These are phyloP conservation scores for Prionchulus punctatus DNA, from an alignment of 2,888 invertebrate genomes.

Conservation along the genomic window DNA sequence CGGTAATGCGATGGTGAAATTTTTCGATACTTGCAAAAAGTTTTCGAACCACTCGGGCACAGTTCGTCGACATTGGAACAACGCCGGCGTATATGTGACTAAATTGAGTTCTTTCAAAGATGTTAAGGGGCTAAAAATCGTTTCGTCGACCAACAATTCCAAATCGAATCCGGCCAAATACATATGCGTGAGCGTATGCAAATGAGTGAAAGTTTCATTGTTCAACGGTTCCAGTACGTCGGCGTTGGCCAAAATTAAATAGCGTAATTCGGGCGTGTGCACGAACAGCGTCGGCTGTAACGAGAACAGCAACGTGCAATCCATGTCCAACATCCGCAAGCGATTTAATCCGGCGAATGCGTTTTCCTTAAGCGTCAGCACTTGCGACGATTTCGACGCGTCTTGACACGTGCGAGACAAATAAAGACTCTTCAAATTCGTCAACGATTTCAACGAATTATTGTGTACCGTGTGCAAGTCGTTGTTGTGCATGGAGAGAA, in stretches of 20 bases:
- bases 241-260: background rate
- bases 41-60: background rate
- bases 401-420: background rate
- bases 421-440: background rate
- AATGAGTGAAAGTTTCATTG: background rate
- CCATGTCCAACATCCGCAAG: background rate
- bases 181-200: background rate
- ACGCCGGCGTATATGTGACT: background rate
- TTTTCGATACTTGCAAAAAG: background rate
- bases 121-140: background rate
- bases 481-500: background rate
- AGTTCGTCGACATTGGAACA: background rate
- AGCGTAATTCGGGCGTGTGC: background rate
- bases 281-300: background rate
- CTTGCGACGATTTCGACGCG: background rate
- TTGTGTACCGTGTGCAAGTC: background rate
- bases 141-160: background rate
- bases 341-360: background rate
- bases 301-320: background rate
- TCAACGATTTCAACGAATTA: background rate
- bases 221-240: background rate
- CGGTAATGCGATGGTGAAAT: background rate
- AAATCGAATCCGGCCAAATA: slow-evolving; percentile 2
- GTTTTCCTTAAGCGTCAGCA: background rate
- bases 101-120: background rate